Base-by-base conservation (phyloP, 2,888 invertebrate species). In the Trissoscelio sp. region DNA sequence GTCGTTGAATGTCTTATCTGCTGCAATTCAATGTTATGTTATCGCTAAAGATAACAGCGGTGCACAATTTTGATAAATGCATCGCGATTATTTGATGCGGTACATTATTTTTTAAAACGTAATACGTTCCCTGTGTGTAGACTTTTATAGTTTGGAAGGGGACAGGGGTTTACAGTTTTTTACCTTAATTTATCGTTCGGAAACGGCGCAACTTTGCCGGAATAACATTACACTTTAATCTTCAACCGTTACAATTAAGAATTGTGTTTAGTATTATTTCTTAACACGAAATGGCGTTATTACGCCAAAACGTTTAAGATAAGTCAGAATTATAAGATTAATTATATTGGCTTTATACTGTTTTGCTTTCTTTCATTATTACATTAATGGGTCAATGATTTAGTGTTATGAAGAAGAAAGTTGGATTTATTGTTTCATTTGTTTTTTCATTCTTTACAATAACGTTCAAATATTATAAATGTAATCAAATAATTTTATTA, bases 11-110 rank as follows among this genome's bases (percentile, higher is more conserved):
- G 44, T 58, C 51, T 69, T 69, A 69, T 69, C 57, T 34, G 44
- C n/a, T 55, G 31, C 18, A 57, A 69, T 57, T 69, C 46, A 69
- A 20, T 69, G 57, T 69, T 69, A 69, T 34, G 55, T 69, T 69
- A 69, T 57, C 57, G 28, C 14, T 12, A 22, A 46, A 28, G 53
- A 55, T 69, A 57, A 57, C 57, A 22, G 5, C 57, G 28, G 9
- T 22, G 31, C 34, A 46, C 44, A 55, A 69, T 57, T 44, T 69
- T 57, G 44, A 57, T 69, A 57, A 57, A 57, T 22, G 67, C 67
- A 24, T 18, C 24, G 66, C 28, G 66, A 24, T 39, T 66, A 66
- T 44, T 66, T 66, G 24, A 66, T 37, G 48, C 64, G 34, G 48
- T 48, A 44, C 64, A 64, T 46, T 48, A 64, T 31, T 64, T 64